phyloP scores from a whole-genome alignment of 2,888 invertebrate species.

The Craniophora ligustri region DNA sequence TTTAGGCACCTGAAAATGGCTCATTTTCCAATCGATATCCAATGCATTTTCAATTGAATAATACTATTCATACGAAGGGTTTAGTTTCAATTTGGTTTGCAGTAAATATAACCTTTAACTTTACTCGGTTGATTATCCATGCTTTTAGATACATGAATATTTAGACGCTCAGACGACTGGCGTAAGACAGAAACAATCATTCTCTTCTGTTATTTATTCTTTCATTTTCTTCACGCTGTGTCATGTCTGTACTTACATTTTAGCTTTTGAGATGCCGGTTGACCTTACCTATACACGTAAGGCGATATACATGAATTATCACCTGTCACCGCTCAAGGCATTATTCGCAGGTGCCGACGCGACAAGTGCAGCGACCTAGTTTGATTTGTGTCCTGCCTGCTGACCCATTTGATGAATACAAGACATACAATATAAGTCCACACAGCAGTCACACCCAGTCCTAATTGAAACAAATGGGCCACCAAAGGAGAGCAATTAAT shows the following conservation, averaged over 20 bases:
- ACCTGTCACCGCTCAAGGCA: constrained; percentile 55
- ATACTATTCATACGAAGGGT: not conserved
- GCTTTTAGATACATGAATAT: constrained; percentile 14
- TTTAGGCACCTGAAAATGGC: constrained; percentile 38
- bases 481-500: constrained; percentile 38
- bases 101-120: constrained; percentile 7
- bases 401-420: constrained; percentile 52
- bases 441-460: constrained; percentile 24
- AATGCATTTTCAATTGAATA: constrained; percentile 22
- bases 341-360: constrained; percentile 53
- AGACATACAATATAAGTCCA: constrained; percentile 33
- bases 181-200: not conserved
- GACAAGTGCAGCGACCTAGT: constrained; percentile 50
- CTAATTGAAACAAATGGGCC: constrained; percentile 36
- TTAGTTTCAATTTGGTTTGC: not conserved
- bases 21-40: constrained; percentile 27
- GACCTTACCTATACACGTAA: constrained; percentile 17
- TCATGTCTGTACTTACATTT: too few relatives aligned
- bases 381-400: constrained; percentile 58
- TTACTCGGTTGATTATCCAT: constrained; percentile 3
- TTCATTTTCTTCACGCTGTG: constrained; percentile 3
- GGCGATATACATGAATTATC: constrained; percentile 50
- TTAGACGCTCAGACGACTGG: not conserved
- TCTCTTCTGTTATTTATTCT: not conserved
- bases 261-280: constrained; percentile 22